Evolutionary conservation across 2,888 invertebrate genomes (phyloP).

Genomic region (Sympetrum striolatum): DNA sequence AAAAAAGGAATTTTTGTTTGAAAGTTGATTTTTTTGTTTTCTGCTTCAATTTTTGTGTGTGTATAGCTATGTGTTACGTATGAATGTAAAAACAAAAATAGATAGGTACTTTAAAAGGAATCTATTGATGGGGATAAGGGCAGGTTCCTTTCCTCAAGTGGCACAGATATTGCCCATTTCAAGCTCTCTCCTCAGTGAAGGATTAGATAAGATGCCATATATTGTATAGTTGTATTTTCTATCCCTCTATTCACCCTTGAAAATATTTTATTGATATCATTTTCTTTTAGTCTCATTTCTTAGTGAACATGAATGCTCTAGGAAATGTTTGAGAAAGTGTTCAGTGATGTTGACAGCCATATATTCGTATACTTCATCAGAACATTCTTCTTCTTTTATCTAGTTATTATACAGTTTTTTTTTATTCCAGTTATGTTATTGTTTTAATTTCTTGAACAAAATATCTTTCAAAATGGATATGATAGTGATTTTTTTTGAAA

Average conservation of each 20-base stretch:
- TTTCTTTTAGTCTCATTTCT: background rate
- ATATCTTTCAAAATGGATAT: background rate
- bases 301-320: background rate
- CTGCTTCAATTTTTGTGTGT: slow-evolving; percentile 14
- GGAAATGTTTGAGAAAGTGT: background rate
- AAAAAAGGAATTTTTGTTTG: slow-evolving; percentile 15
- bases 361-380: background rate
- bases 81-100: slow-evolving; percentile 4
- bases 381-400: background rate
- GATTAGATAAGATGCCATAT: background rate
- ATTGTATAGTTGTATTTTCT: background rate
- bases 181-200: background rate
- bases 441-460: background rate
- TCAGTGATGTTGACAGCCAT: background rate
- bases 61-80: slow-evolving; percentile 36
- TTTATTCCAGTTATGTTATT: background rate
- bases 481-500: background rate
- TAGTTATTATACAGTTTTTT: background rate
- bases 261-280: background rate
- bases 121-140: slow-evolving; percentile 16
- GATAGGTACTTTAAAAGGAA: slow-evolving; percentile 16
- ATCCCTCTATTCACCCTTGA: background rate
- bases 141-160: slow-evolving; percentile 32
- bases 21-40: background rate
- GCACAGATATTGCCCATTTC: background rate